phyloP scores from a whole-genome alignment of 2,113 vertebrate species.

The Pygoscelis adeliae region DNA sequence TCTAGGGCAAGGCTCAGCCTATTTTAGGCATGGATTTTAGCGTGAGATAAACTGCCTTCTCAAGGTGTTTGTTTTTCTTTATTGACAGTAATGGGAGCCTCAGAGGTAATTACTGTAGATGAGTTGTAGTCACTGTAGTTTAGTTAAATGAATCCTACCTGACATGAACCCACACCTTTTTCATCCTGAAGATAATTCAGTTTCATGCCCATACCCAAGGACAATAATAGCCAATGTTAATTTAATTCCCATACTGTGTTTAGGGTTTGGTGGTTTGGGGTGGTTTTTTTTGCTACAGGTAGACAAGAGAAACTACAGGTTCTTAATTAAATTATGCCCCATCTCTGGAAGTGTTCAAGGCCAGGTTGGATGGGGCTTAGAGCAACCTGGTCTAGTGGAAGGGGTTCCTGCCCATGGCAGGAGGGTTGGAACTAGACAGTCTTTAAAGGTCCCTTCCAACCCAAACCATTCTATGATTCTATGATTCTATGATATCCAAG shows the following conservation, averaged over 20 bases:
- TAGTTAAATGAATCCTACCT: not conserved
- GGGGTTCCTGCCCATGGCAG: too few relatives aligned
- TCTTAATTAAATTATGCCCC: not conserved
- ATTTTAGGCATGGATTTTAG: not conserved
- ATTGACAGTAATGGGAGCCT: not conserved
- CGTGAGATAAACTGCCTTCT: not conserved
- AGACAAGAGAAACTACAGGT: not conserved
- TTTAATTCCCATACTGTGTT: not conserved
- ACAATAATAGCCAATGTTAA: not conserved
- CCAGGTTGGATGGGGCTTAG: too few relatives aligned
- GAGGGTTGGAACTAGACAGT: too few relatives aligned
- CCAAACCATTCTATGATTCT: too few relatives aligned
- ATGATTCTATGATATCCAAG: not conserved
- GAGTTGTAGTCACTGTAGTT: not conserved
- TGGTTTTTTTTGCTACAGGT: not conserved
- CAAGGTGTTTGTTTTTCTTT: conserved; percentile 3
- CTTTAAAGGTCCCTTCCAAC: too few relatives aligned
- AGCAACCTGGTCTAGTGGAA: too few relatives aligned
- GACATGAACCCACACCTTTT: not conserved
- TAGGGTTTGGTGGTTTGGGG: too few relatives aligned
- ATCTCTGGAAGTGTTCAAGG: too few relatives aligned
- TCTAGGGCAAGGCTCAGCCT: not conserved
- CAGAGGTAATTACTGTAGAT: not conserved
- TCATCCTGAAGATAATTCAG: not conserved
- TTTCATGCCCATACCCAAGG: not conserved